Percentiles rank a stretch among this genome's conserved stretches.
Conservation (phyloP, 2,888 invertebrate genomes). For the Alentia gelatinosa region DNA sequence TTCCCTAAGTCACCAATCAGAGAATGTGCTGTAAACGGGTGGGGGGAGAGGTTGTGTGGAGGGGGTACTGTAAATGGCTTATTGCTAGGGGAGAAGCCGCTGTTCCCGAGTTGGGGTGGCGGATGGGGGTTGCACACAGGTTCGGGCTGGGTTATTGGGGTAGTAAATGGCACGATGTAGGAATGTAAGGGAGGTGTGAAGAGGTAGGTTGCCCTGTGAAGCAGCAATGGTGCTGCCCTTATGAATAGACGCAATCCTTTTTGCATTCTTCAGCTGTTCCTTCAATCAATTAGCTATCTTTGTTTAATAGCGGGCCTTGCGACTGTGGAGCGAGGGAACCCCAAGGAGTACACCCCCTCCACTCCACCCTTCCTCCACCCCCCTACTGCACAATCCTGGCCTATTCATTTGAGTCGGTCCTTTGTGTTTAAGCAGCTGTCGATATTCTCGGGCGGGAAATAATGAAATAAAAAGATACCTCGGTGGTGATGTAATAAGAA, state of each 20-base stretch:
- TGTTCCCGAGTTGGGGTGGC: background rate
- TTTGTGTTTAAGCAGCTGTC: slow-evolving; percentile 10
- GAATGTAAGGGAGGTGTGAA: no score
- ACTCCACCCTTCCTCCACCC: background rate
- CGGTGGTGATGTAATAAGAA: background rate
- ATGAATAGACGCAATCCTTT: slow-evolving; percentile 15
- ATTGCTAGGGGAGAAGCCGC: no score
- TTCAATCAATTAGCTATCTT: slow-evolving; percentile 16
- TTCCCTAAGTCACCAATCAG: background rate
- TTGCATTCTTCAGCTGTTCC: background rate
- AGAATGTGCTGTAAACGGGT: background rate
- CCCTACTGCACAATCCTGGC: background rate
- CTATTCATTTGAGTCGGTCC: background rate
- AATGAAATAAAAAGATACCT: background rate
- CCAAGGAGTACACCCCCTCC: background rate
- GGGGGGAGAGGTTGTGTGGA: background rate
- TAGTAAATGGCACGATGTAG: background rate
- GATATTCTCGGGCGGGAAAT: background rate
- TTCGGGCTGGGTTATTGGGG: background rate
- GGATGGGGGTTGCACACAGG: background rate
- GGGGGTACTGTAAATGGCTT: no score
- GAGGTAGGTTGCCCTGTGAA: background rate
- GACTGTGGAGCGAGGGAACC: background rate
- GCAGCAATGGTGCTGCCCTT: background rate
- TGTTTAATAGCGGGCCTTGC: background rate